phyloP scores from a whole-genome alignment of 37 sponge, comb jelly and placozoan species.

The Trichoplax adhaerens region DNA sequence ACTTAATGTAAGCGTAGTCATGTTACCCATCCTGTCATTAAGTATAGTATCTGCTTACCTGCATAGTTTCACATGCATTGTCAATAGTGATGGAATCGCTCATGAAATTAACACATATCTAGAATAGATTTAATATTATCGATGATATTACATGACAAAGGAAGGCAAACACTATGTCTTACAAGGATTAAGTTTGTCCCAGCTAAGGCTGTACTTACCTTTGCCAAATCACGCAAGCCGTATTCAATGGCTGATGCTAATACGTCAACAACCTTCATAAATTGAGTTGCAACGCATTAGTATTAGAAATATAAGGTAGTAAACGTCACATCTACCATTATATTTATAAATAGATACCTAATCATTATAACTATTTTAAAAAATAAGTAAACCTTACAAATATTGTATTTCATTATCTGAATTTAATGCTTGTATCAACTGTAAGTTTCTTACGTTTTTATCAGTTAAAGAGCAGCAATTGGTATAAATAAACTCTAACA shows the following conservation, averaged over 20 bases:
- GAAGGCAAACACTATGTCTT: no score
- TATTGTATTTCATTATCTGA: no score
- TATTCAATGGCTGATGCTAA: slow-evolving; percentile 81
- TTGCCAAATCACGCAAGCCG: slow-evolving; percentile 78
- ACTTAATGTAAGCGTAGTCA: no score
- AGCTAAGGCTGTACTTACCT: background rate
- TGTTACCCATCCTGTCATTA: no score
- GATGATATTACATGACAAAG: background rate
- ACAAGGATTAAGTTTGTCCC: no score
- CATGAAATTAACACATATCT: slow-evolving; percentile 89
- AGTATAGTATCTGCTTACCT: slow-evolving; percentile 19
- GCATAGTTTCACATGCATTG: slow-evolving; percentile 82
- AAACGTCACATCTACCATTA: background rate
- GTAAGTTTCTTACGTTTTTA: slow-evolving; percentile 22
- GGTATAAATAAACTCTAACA: slow-evolving; percentile 93
- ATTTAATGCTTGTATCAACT: no score
- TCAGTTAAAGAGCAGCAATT: slow-evolving; percentile 71
- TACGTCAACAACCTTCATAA: slow-evolving; percentile 48
- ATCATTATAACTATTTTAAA: no score
- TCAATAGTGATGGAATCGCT: slow-evolving; percentile 53
- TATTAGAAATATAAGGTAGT: slow-evolving; percentile 2
- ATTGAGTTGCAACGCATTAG: background rate
- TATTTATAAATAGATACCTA: background rate
- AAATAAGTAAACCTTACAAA: no score
- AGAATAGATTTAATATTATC: background rate